phyloP scores from a whole-genome alignment of 2,888 invertebrate species.

The Eumerus sabulonum region DNA sequence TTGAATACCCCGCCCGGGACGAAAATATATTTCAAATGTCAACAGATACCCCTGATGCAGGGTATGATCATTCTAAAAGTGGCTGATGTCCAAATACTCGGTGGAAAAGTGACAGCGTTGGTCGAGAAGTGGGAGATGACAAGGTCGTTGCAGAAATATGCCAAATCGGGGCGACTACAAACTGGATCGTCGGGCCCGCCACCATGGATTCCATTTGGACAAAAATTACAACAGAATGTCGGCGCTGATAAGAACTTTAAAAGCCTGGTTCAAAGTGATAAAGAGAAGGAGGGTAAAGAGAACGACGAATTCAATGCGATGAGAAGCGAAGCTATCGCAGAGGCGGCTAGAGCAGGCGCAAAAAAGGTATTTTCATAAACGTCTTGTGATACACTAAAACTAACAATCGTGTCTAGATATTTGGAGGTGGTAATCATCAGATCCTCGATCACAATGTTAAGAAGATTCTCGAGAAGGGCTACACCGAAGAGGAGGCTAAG shows the following conservation, averaged over 20 bases:
- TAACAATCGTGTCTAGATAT: constrained; percentile 76
- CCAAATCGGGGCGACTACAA: constrained; percentile 75
- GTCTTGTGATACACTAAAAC: background rate
- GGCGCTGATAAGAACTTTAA: constrained; percentile 85
- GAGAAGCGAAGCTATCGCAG: constrained; percentile 93
- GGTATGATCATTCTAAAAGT: constrained; percentile 87
- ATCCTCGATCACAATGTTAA: constrained; percentile 87
- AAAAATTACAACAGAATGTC: constrained; percentile 82
- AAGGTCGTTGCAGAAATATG: constrained; percentile 83
- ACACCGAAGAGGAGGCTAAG: constrained; percentile 87
- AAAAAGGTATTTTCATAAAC: constrained; percentile 80
- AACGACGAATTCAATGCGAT: constrained; percentile 94
- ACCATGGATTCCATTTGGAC: constrained; percentile 95
- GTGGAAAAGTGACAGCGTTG: constrained; percentile 90
- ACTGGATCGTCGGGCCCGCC: constrained; percentile 86
- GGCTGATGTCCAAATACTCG: constrained; percentile 85
- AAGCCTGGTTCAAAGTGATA: constrained; percentile 81
- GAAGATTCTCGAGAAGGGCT: constrained; percentile 89
- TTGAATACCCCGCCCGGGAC: constrained; percentile 94
- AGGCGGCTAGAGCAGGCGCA: constrained; percentile 85
- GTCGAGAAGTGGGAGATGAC: constrained; percentile 94
- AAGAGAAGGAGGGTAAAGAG: constrained; percentile 81
- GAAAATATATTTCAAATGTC: constrained; percentile 83
- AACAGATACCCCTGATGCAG: constrained; percentile 83
- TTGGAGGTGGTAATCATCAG: constrained; percentile 84